A percentile compares a stretch with the other conserved stretches of the same genome.
These are phyloP conservation scores for Limnephilus rhombicus DNA, from an alignment of 2,888 invertebrate species.

Conservation along the genomic window DNA sequence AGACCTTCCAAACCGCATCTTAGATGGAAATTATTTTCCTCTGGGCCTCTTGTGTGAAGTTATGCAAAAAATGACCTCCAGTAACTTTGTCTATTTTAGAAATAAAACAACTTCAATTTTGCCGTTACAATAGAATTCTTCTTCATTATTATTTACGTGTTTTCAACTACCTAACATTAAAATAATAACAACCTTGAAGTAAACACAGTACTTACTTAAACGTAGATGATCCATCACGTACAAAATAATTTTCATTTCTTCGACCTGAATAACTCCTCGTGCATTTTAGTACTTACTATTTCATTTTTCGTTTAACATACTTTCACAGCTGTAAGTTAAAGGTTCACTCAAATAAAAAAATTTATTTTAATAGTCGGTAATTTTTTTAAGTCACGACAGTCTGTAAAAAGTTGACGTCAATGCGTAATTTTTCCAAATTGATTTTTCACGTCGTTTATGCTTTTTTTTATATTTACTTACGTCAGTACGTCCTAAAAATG, in stretches of 20 bases:
- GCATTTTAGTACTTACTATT: not conserved
- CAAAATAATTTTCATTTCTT: constrained; percentile 1
- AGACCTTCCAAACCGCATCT: too few relatives aligned
- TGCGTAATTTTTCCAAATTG: not conserved
- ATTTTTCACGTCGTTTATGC: not conserved
- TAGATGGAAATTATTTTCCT: too few relatives aligned
- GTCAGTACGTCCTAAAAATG: not conserved
- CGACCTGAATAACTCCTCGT: not conserved
- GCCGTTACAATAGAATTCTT: too few relatives aligned
- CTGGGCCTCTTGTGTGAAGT: too few relatives aligned
- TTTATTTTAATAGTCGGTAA: not conserved
- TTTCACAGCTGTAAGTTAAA: not conserved
- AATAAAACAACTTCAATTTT: too few relatives aligned
- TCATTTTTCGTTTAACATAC: not conserved
- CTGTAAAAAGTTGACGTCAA: not conserved
- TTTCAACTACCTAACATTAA: not conserved
- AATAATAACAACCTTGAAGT: not conserved
- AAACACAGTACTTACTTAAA: not conserved
- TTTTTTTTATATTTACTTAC: not conserved
- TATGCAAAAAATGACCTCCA: too few relatives aligned
- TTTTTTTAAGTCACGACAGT: not conserved
- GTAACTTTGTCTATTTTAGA: too few relatives aligned
- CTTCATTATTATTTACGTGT: too few relatives aligned
- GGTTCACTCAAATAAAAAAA: not conserved
- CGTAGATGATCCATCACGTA: not conserved